These are phyloP conservation scores for Neodiprion pinetum DNA, from an alignment of 1,140 invertebrate genomes.

Conservation along the genomic window DNA sequence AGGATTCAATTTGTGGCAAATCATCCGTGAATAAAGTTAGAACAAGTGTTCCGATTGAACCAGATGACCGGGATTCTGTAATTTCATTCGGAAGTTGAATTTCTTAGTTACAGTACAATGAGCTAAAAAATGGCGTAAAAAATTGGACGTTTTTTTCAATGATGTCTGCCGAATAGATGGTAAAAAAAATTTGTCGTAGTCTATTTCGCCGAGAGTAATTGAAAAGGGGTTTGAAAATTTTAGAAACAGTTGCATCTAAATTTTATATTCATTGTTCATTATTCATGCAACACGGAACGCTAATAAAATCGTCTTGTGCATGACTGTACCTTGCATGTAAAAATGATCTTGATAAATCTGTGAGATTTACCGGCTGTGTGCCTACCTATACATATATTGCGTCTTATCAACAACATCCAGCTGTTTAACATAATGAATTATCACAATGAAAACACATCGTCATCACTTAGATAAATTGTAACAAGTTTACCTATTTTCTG, in stretches of 20 bases:
- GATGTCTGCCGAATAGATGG: no score
- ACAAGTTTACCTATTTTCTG: no score
- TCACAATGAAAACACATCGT: background rate
- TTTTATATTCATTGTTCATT: background rate
- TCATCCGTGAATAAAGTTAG: no score
- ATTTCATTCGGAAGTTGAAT: no score
- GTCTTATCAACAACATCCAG: background rate
- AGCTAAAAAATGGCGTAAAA: no score
- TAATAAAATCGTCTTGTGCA: no score
- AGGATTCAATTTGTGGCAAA: no score
- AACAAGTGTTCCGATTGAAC: no score
- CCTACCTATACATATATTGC: no score
- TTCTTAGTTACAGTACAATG: no score
- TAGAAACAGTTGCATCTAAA: background rate
- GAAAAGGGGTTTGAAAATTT: background rate
- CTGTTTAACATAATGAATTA: constrained; percentile 6
- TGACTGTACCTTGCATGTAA: background rate
- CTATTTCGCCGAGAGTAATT: background rate
- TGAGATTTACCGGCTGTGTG: background rate
- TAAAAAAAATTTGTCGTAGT: background rate
- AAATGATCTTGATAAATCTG: background rate
- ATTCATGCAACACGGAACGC: background rate
- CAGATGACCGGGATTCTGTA: no score
- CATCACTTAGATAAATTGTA: constrained; percentile 1
- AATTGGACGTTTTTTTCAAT: no score